Evolutionary conservation across 2,888 invertebrate species (phyloP), one percentile per base, ranked within the genome.

Genomic region (Athetis lepigone): DNA sequence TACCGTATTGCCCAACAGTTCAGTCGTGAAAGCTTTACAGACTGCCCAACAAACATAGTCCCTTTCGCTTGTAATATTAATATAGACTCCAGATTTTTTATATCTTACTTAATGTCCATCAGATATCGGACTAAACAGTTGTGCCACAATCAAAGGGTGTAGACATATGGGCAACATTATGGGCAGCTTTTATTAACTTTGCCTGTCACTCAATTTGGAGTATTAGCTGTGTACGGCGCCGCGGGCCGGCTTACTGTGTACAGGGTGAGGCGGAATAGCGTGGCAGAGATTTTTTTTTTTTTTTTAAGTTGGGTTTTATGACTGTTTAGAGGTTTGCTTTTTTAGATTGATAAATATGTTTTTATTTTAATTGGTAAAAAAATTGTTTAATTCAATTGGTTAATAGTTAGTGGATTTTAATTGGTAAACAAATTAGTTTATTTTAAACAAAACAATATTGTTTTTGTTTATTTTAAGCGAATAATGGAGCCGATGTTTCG

Each of bases 171-270:
- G 84, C 69, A 80, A 88, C 87, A 90, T 93, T 92, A 90, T 71
- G 80, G 71, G 21, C 85, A 71, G 88, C 85, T 89, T 93, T 93
- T 94, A 95, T 95, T 92, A 94, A 94, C 92, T 90, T 83, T 84
- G 83, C 82, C 93, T 92, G 94, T 92, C 94, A 92, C 90, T 94
- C 93, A 93, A 90, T 92, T 86, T 88, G 85, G 83, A 87, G 93
- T 90, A 93, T 93, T 92, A 93, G 89, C 87, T 77, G 83, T 84
- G 85, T 80, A 83, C 81, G 80, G 78, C 77, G 77, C 69, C 75
- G 83, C 87, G 81, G 75, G 83, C 82, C 81, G 86, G 87, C 85
- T 80, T 75, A 81, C 21, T 63, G 57, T 42, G 36, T 86, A 91
- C 83, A 89, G 89, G 83, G 18, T 85, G 90, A 50, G 79, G 42